A percentile compares a stretch with the other conserved stretches of the same genome.
phyloP scores from a whole-genome alignment of 2,113 vertebrate genomes.

The Coryphaenoides rupestris region DNA sequence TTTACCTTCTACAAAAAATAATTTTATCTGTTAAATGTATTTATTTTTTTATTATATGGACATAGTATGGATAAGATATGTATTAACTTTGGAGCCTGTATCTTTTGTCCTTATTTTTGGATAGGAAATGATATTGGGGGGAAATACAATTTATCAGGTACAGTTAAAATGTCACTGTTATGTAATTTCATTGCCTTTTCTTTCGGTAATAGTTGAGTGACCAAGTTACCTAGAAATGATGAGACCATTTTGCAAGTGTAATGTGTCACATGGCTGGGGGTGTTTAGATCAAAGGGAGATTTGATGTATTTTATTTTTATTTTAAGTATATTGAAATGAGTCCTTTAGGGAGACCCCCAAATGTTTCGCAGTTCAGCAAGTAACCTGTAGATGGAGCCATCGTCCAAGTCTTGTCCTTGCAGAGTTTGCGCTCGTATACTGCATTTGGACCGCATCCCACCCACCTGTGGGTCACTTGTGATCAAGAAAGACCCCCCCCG shows the following conservation, averaged over 20 bases:
- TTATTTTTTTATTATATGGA: constrained; percentile 74
- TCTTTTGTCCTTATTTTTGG: constrained; percentile 53
- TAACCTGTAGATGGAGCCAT: constrained; percentile 61
- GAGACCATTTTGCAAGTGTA: constrained; percentile 63
- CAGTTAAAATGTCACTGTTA: constrained; percentile 42
- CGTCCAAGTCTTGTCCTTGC: constrained; percentile 32
- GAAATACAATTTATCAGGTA: constrained; percentile 36
- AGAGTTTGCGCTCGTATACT: constrained; percentile 42
- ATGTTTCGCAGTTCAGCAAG: constrained; percentile 51
- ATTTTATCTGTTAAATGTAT: constrained; percentile 75
- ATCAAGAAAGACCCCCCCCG: too few species aligned
- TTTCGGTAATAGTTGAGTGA: constrained; percentile 62
- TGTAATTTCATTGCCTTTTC: constrained; percentile 39
- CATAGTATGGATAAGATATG: constrained; percentile 55
- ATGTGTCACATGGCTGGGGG: constrained; percentile 62
- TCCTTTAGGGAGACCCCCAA: neutral
- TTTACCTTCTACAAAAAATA: constrained; percentile 55
- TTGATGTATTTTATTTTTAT: constrained; percentile 10
- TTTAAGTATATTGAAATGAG: neutral
- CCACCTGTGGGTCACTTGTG: constrained; percentile 5
- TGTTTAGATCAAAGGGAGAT: constrained; percentile 62
- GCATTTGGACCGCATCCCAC: constrained; percentile 30
- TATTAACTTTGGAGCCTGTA: constrained; percentile 58
- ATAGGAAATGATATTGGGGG: constrained; percentile 26
- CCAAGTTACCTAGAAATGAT: constrained; percentile 62